These are phyloP conservation scores for Panopea generosa DNA, from an alignment of 2,888 invertebrate species.

Conservation along the genomic window DNA sequence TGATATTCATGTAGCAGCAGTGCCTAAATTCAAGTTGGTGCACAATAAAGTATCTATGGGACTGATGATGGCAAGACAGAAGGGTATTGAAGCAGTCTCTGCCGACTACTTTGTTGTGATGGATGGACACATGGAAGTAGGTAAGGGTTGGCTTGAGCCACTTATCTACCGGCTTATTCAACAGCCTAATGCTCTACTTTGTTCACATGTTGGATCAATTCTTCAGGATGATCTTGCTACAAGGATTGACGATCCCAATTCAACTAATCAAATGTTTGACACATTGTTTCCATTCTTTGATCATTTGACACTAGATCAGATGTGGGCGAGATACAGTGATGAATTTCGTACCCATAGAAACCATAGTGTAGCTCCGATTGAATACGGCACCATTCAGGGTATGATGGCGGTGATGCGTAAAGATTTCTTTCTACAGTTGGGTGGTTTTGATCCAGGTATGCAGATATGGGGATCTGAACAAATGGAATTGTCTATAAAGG, in stretches of 20 bases:
- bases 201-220: constrained; percentile 57
- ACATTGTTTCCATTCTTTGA: constrained; percentile 37
- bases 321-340: constrained; percentile 36
- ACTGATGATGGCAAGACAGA: constrained; percentile 53
- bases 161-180: constrained; percentile 39
- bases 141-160: constrained; percentile 47
- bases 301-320: constrained; percentile 35
- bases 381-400: constrained; percentile 47
- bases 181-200: constrained; percentile 46
- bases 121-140: constrained; percentile 56
- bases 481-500: constrained; percentile 55
- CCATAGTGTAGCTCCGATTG: constrained; percentile 42
- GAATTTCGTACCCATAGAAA: constrained; percentile 29
- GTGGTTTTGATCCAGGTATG: constrained; percentile 64
- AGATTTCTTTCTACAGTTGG: constrained; percentile 53
- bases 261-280: constrained; percentile 31
- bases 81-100: constrained; percentile 38
- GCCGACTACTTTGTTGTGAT: constrained; percentile 45
- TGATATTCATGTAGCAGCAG: constrained; percentile 27
- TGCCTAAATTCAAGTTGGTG: constrained; percentile 36
- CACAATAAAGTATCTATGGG: constrained; percentile 25
- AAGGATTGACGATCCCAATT: background rate
- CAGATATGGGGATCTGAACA: constrained; percentile 63
- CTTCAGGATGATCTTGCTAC: constrained; percentile 35
- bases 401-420: constrained; percentile 56